Base-by-base conservation (phyloP, 1,140 invertebrate genomes). In the Phortica variegata region DNA sequence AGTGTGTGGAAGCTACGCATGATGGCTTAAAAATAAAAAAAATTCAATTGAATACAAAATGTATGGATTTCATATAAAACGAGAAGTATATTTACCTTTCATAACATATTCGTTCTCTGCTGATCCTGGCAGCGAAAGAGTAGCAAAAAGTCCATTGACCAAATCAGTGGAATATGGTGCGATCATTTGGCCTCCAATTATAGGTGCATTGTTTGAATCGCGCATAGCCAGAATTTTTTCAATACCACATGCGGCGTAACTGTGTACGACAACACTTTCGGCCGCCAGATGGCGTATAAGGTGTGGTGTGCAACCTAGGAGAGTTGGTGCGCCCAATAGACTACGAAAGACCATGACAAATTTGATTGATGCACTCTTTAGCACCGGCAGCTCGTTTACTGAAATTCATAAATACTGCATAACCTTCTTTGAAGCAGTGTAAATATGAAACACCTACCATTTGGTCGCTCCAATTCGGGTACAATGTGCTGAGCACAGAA, bases 61-160 rank as follows among this genome's bases (percentile, higher is more conserved):
- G 31, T n/a, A 34, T 19, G 3, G 16, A 51, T 21, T 18, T 3
- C 33, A 41, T 18, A 9, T 10, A 0, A 3, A 2, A 21, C 2
- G 36, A 37, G 18, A 7, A 7, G 10, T 19, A 43, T 43, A 43
- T 57, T 77, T 71, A 88, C 86, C 87, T 84, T 95, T 97, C 93
- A 98, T 98, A 1, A 92, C 84, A 72, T 97, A 97, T 79, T 98
- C 95, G 78, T 98, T 98, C 79, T 98, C 95, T 55, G 87, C 81
- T 1, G 91, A 92, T 9, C 85, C 85, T 2, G 82, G 79, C 44
- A 84, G 79, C 3, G 84, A 82, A 31, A 97, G 78, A 17, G 86
- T 83, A 6, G 73, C 73, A 69, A 97, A 92, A 4, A 98, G 79
- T 55, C 86, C 87, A 5, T 80, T 80, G 3, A 97, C 78, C 36